A percentile compares a stretch with the other conserved stretches of the same genome.
phyloP scores from a whole-genome alignment of 2,888 invertebrate species.

The Hyposoter didymator region DNA sequence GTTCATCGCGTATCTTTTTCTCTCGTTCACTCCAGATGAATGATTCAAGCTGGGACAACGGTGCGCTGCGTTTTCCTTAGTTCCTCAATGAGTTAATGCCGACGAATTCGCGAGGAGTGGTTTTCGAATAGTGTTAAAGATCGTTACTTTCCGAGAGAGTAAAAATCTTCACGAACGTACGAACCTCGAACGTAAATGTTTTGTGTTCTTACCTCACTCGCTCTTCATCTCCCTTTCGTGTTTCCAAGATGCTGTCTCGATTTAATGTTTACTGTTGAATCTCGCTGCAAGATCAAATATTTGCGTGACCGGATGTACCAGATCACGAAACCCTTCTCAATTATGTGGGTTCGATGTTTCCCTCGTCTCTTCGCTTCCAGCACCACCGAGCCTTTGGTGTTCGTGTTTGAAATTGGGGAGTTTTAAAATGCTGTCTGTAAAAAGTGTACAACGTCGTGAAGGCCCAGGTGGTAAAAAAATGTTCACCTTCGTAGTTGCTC shows the following conservation, averaged over 20 bases:
- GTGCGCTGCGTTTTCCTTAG: conserved; percentile 59
- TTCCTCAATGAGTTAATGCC: conserved; percentile 60
- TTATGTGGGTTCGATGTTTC: not conserved
- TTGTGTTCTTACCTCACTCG: conserved; percentile 24
- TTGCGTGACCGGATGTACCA: conserved; percentile 77
- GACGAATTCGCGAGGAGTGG: conserved; percentile 58
- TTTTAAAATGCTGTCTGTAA: not conserved
- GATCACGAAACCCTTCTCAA: conserved; percentile 65
- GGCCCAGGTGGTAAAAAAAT: not conserved
- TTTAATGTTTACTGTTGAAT: conserved; percentile 48
- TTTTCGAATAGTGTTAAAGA: conserved; percentile 61
- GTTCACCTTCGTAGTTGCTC: not conserved
- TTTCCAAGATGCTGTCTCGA: conserved; percentile 44
- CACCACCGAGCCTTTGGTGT: not conserved
- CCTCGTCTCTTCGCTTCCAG: no score
- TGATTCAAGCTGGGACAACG: conserved; percentile 60
- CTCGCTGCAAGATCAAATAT: conserved; percentile 50
- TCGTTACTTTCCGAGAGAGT: conserved; percentile 65
- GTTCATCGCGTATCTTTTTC: conserved; percentile 45
- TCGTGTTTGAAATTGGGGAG: not conserved
- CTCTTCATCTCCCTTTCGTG: conserved; percentile 39
- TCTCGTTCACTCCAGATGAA: conserved; percentile 57
- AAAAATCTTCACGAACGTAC: conserved; percentile 34
- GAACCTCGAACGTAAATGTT: conserved; percentile 44
- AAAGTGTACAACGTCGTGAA: not conserved